These are phyloP conservation scores for Ailurus styani DNA, from an alignment of 2,113 vertebrate genomes.

Conservation along the genomic window DNA sequence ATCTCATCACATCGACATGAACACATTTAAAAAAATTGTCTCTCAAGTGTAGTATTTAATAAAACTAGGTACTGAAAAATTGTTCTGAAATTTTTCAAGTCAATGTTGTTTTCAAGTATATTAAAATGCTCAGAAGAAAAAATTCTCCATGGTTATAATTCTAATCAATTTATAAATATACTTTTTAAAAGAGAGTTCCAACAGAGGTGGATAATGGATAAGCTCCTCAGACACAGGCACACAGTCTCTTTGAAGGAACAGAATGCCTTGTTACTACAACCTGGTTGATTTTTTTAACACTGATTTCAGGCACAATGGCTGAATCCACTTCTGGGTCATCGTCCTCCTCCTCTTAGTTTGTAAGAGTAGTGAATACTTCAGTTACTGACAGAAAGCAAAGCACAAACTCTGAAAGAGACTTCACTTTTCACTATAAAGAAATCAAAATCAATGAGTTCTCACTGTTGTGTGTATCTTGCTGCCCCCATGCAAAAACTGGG, in stretches of 20 bases:
- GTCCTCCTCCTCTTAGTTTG: conserved; percentile 59
- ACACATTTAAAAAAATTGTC: conserved; percentile 76
- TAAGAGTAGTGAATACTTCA: conserved; percentile 66
- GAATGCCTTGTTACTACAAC: conserved; percentile 61
- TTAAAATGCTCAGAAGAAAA: conserved; percentile 83
- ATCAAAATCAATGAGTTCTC: conserved; percentile 52
- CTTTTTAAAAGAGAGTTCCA: conserved; percentile 79
- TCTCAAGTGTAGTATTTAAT: conserved; percentile 77
- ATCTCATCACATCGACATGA: conserved; percentile 71
- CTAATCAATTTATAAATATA: conserved; percentile 80
- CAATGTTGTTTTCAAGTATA: conserved; percentile 83
- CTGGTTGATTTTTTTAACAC: conserved; percentile 77
- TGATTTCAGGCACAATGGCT: conserved; percentile 82
- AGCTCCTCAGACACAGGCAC: conserved; percentile 74
- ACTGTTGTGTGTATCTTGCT: conserved; percentile 18
- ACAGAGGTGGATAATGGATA: conserved; percentile 57
- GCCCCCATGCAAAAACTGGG: conserved; percentile 51
- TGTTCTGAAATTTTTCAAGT: conserved; percentile 82
- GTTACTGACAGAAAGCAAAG: conserved; percentile 68
- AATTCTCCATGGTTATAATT: conserved; percentile 79
- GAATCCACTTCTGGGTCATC: conserved; percentile 68
- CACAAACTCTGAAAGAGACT: conserved; percentile 66
- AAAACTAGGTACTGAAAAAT: conserved; percentile 82
- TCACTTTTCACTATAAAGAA: conserved; percentile 62
- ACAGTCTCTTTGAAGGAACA: conserved; percentile 63